A percentile compares a stretch with the other conserved stretches of the same genome.
Evolutionary conservation across 2,113 vertebrate genomes (phyloP).

Genomic region (Tychaedon coryphoeus): DNA sequence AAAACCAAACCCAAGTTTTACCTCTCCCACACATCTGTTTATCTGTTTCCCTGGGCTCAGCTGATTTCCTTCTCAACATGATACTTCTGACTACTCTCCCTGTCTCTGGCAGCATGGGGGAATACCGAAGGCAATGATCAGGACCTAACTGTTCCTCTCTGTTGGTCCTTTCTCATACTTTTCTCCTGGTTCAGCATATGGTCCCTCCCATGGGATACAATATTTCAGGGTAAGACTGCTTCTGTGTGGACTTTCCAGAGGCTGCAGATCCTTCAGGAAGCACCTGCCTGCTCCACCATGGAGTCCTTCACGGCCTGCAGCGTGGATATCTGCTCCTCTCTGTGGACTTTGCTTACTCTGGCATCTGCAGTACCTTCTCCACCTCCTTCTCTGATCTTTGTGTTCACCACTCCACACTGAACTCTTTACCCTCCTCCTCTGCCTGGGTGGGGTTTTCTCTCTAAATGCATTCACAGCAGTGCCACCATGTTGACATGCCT

Average conservation of each 20-base stretch:
- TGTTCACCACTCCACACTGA: neutral
- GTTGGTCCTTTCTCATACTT: neutral
- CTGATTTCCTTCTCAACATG: neutral
- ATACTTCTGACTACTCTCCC: neutral
- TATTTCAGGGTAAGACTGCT: neutral
- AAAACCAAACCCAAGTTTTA: neutral
- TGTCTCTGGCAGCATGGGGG: fast-evolving
- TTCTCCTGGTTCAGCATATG: neutral
- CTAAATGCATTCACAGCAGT: neutral
- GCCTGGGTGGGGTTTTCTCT: fast-evolving
- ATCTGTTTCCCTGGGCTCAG: neutral
- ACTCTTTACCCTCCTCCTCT: neutral
- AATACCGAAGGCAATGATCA: neutral
- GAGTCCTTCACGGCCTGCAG: neutral
- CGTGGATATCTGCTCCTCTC: neutral
- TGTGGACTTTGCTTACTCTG: neutral
- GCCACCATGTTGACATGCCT: neutral
- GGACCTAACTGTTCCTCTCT: fast-evolving
- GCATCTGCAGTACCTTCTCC: neutral
- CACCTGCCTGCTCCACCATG: neutral
- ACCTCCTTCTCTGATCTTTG: neutral
- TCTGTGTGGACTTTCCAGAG: neutral
- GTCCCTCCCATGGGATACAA: neutral
- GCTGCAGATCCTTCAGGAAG: neutral
- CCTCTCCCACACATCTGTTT: neutral